Conservation (phyloP, 2,113 vertebrate genomes). For the Oryzias curvinotus region DNA sequence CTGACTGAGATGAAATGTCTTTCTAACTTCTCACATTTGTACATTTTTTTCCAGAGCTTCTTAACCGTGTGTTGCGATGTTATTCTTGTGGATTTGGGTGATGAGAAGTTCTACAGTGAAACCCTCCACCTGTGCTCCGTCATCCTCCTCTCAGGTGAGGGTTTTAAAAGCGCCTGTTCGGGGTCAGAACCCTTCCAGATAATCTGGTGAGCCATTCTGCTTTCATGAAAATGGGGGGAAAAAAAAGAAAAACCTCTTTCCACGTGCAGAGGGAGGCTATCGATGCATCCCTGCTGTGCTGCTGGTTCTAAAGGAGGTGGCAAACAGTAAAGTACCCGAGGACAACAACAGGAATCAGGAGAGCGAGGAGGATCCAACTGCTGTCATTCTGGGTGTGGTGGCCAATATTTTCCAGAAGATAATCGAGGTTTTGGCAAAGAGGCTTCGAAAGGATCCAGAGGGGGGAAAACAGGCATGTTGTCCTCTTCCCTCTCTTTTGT, state of each 20-base stretch:
- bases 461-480: slow-evolving; percentile 81
- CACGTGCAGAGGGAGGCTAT: slow-evolving; percentile 79
- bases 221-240: not conserved
- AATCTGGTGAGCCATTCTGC: not conserved
- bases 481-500: not conserved
- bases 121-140: slow-evolving; percentile 79
- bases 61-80: slow-evolving; percentile 82
- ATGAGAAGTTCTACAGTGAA: slow-evolving; percentile 76
- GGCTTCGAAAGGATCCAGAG: slow-evolving; percentile 78
- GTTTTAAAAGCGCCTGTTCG: not conserved
- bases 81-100: slow-evolving; percentile 84
- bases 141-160: slow-evolving; percentile 82
- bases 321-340: slow-evolving; percentile 62
- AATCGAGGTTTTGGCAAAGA: slow-evolving; percentile 79
- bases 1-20: no score
- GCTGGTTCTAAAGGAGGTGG: slow-evolving; percentile 82
- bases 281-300: slow-evolving; percentile 81
- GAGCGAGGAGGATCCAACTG: slow-evolving; percentile 56
- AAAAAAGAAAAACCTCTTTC: not conserved
- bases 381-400: slow-evolving; percentile 72
- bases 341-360: slow-evolving; percentile 45
- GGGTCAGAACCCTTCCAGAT: no score
- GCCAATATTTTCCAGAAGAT: slow-evolving; percentile 88
- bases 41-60: slow-evolving; percentile 74
- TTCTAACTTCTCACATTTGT: slow-evolving; percentile 5